Conservation (phyloP, 2,888 invertebrate genomes). For the Hybos culiciformis region DNA sequence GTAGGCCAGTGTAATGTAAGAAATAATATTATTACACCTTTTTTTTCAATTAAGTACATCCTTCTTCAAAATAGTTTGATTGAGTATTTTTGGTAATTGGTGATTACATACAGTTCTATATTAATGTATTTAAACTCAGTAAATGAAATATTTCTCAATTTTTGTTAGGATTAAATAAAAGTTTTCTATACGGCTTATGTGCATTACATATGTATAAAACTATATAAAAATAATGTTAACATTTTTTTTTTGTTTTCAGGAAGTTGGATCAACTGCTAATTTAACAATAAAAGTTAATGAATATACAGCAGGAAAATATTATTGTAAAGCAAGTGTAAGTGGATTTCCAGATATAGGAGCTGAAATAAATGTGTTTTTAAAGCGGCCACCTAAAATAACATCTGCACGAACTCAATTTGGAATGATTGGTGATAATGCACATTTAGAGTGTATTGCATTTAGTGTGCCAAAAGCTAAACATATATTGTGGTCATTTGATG, state of each 20-base stretch:
- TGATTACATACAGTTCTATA: too few species aligned
- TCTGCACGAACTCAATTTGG: slow-evolving; percentile 75
- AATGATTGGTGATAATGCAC: slow-evolving; percentile 62
- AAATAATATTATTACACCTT: too few species aligned
- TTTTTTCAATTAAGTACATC: too few species aligned
- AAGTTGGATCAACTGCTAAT: slow-evolving; percentile 64
- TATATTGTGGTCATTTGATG: slow-evolving; percentile 78
- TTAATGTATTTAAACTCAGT: too few species aligned
- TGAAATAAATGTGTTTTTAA: slow-evolving; percentile 66
- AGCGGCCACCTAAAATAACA: slow-evolving; percentile 67
- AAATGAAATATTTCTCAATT: too few species aligned
- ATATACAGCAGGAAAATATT: slow-evolving; percentile 73
- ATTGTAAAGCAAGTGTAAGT: slow-evolving; percentile 75
- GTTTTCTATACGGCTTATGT: too few species aligned
- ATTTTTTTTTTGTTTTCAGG: slow-evolving; percentile 35
- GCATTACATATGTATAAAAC: background rate
- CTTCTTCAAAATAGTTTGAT: too few species aligned
- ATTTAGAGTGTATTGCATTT: slow-evolving; percentile 78
- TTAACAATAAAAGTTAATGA: slow-evolving; percentile 64
- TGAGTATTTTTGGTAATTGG: too few species aligned
- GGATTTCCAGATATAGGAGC: slow-evolving; percentile 76
- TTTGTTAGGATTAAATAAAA: too few species aligned
- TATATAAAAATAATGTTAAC: slow-evolving; percentile 1
- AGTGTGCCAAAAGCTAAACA: slow-evolving; percentile 80
- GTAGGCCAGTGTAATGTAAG: too few species aligned